phyloP scores from a whole-genome alignment of 2,797 vertebrate genomes.

The Alexandromys oeconomus region DNA sequence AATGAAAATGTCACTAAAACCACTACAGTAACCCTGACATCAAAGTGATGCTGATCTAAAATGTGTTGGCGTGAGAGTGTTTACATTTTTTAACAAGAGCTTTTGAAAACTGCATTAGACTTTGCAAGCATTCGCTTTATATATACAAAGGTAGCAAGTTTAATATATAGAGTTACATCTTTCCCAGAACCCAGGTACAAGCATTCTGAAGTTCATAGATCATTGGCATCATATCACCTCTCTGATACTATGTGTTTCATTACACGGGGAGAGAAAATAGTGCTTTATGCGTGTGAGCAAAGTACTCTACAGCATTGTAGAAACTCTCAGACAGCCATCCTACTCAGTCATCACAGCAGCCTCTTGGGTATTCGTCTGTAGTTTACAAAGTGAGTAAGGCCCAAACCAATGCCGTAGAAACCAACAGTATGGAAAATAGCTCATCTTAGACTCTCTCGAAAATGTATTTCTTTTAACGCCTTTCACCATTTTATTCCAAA shows the following conservation, averaged over 20 bases:
- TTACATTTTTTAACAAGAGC: neutral
- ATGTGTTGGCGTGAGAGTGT: neutral
- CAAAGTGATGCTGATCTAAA: constrained; percentile 11
- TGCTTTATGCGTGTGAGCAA: constrained; percentile 21
- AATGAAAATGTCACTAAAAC: constrained; percentile 37
- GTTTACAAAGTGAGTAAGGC: constrained; percentile 27
- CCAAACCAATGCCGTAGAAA: neutral
- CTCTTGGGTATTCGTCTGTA: neutral
- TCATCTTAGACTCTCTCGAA: constrained; percentile 23
- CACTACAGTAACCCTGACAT: constrained; percentile 45
- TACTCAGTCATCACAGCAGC: constrained; percentile 4
- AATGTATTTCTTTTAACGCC: constrained; percentile 1
- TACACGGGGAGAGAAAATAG: neutral
- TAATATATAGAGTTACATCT: constrained; percentile 20
- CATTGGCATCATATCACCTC: neutral
- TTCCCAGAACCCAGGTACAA: constrained; percentile 13
- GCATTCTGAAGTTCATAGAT: constrained; percentile 52
- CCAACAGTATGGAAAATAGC: constrained; percentile 1
- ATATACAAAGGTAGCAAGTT: neutral
- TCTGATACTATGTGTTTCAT: constrained; percentile 29
- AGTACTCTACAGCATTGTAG: neutral
- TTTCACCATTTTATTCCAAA: constrained; percentile 80
- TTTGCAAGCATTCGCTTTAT: neutral
- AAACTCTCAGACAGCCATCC: constrained; percentile 50
- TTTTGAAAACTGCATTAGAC: neutral